A percentile compares a stretch with the other conserved stretches of the same genome.
These are phyloP conservation scores for Phyto melanocephala DNA, from an alignment of 2,888 invertebrate species.

Conservation along the genomic window DNA sequence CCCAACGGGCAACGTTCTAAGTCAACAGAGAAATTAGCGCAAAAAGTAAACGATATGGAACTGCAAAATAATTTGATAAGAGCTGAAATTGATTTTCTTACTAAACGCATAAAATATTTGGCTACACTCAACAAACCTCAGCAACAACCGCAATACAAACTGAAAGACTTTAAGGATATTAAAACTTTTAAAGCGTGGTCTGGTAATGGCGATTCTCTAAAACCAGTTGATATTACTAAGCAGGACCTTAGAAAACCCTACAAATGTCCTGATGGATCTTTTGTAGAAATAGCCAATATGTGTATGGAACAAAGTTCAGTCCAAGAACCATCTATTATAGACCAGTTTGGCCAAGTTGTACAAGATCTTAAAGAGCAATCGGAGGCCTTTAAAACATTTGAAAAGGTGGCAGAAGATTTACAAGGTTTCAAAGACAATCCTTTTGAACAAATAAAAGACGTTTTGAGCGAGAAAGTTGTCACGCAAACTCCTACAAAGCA, in stretches of 20 bases:
- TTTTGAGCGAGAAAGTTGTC: neutral
- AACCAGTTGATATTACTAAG: slow-evolving; percentile 69
- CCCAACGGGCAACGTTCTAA: slow-evolving; percentile 69
- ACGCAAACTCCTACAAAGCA: neutral
- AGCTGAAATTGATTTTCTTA: slow-evolving; percentile 76
- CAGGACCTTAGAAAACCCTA: slow-evolving; percentile 70
- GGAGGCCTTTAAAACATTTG: slow-evolving; percentile 67
- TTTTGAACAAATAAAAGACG: slow-evolving; percentile 38
- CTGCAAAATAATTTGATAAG: slow-evolving; percentile 76
- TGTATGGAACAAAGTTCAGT: slow-evolving; percentile 69
- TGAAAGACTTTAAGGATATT: slow-evolving; percentile 39
- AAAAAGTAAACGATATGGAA: slow-evolving; percentile 72
- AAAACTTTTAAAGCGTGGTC: slow-evolving; percentile 73
- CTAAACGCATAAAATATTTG: slow-evolving; percentile 75
- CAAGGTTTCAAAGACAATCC: slow-evolving; percentile 51
- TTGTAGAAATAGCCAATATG: slow-evolving; percentile 72
- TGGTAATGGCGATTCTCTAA: slow-evolving; percentile 70
- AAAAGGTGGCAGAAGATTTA: slow-evolving; percentile 69
- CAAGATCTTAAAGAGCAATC: slow-evolving; percentile 69
- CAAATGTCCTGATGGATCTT: slow-evolving; percentile 71
- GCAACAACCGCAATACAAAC: slow-evolving; percentile 32
- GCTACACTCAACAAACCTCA: slow-evolving; percentile 59
- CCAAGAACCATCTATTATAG: slow-evolving; percentile 59
- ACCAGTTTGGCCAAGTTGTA: slow-evolving; percentile 69
- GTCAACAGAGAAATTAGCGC: slow-evolving; percentile 65